Base-by-base conservation (phyloP, 1,140 invertebrate species). In the Cyrtorhinus lividipennis region DNA sequence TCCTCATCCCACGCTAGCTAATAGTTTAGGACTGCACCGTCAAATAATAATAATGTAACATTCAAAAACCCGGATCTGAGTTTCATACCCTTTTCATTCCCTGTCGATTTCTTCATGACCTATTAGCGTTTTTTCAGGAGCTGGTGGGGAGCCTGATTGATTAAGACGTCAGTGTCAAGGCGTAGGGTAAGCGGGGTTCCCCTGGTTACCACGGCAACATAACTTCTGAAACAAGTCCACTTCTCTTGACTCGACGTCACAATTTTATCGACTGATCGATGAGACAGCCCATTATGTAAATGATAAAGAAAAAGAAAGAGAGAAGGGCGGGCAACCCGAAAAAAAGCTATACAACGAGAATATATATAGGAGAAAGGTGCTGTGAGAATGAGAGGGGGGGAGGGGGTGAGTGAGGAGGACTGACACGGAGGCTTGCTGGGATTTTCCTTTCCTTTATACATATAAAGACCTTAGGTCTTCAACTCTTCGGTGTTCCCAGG, bases 261-360 rank as follows among this genome's bases (percentile, higher is more conserved):
- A 60, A 64, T 62, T 53, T 57, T 66, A 64, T 65, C 46, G 48
- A 61, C 38, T 65, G 58, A 64, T 64, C 62, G 62, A 64, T 64
- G 62, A 59, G 62, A 30, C 30, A 24, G 30, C 57, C 18, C 61
- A 59, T 59, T 59, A 59, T 59, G 58, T 59, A 59, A 59, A 59
- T 59, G 58, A 59, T 59, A 59, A 30, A 59, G 58, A 59, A 26
- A 59, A n/a, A n/a, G 27, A 59, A 26, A 26, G 24, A 24, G 56
- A 2, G n/a, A 22, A 48, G 23, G 23, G 46, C 18, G 18, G 46
- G 46, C 18, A 48, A 48, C 23, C 46, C n/a, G n/a, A n/a, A 38
- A 38, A 38, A 38, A 38, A 15, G 30, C 30, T 38, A 38, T 38
- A 38, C 30, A 38, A 38, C 30, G 30, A 15, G n/a, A n/a, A n/a